A percentile compares a stretch with the other conserved stretches of the same genome.
phyloP scores from a whole-genome alignment of 2,888 invertebrate species.

The Archips xylosteana region DNA sequence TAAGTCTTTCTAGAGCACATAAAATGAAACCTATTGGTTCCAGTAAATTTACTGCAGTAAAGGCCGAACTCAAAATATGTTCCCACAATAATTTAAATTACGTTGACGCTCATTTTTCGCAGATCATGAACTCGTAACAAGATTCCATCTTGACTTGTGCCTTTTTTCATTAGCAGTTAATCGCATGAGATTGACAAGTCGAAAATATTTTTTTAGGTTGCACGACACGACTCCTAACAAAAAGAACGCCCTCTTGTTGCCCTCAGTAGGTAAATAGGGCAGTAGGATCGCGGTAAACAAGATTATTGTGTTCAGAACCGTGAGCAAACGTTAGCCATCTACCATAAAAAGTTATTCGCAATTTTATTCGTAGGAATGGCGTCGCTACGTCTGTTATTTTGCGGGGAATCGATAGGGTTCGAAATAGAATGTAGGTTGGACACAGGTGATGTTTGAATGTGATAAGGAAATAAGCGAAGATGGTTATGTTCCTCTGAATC shows the following conservation, averaged over 20 bases:
- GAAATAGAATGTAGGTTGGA: conserved; percentile 62
- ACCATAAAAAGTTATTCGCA: conserved; percentile 57
- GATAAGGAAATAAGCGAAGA: conserved; percentile 9
- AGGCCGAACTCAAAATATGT: neutral
- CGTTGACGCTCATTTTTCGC: neutral
- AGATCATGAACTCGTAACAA: neutral
- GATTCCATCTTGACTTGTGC: neutral
- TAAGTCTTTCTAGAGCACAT: too few species aligned
- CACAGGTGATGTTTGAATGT: conserved; percentile 23
- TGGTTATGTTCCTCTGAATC: neutral
- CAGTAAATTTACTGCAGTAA: neutral
- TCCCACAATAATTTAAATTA: neutral
- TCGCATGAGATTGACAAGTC: neutral
- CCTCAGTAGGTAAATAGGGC: conserved; percentile 23
- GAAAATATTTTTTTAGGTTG: conserved; percentile 4
- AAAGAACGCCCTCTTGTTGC: conserved; percentile 3
- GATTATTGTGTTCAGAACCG: conserved; percentile 22
- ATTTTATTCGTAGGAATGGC: conserved; percentile 60
- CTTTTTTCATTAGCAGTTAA: neutral
- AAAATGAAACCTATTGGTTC: neutral
- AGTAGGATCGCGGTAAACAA: conserved; percentile 35
- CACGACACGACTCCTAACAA: conserved; percentile 12
- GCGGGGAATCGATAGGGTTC: conserved; percentile 58
- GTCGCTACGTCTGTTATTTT: conserved; percentile 60
- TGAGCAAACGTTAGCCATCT: conserved; percentile 2